Evolutionary conservation across 2,888 invertebrate species (phyloP).

Genomic region (Thecocarcelia acutangulata): DNA sequence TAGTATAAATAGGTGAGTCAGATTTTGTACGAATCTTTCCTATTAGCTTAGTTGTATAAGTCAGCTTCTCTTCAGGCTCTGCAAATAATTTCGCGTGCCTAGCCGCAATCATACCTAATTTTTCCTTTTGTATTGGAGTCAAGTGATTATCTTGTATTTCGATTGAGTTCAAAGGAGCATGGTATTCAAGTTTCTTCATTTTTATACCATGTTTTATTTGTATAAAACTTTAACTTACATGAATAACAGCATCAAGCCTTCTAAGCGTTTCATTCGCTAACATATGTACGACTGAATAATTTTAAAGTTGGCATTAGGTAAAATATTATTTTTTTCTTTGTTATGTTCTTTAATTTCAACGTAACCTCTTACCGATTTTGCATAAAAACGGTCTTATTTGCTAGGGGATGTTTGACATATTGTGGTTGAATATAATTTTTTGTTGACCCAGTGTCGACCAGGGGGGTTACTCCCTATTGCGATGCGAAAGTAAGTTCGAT

Average conservation of each 20-base stretch:
- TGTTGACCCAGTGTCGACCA: not conserved
- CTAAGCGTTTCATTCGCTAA: no score
- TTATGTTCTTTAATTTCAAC: constrained; percentile 25
- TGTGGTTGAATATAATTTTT: constrained; percentile 16
- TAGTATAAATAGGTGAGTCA: constrained; percentile 27
- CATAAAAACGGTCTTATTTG: constrained; percentile 1
- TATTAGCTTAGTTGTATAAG: constrained; percentile 41
- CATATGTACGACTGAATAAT: constrained; percentile 52
- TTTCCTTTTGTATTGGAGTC: not conserved
- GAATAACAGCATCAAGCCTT: no score
- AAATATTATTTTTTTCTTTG: constrained; percentile 45
- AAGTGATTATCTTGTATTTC: not conserved
- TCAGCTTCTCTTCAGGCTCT: constrained; percentile 40
- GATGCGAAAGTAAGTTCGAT: no score
- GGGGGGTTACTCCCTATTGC: no score
- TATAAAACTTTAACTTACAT: not conserved
- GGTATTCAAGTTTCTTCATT: not conserved
- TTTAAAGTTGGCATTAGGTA: constrained; percentile 41
- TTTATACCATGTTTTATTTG: no score
- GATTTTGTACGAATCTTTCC: constrained; percentile 41
- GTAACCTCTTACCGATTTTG: constrained; percentile 28
- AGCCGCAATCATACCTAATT: not conserved
- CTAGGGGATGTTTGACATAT: not conserved
- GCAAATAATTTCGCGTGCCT: constrained; percentile 44
- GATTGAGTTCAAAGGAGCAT: not conserved